phyloP scores from a whole-genome alignment of 1,140 invertebrate species.

The Drosophila baimaii region DNA sequence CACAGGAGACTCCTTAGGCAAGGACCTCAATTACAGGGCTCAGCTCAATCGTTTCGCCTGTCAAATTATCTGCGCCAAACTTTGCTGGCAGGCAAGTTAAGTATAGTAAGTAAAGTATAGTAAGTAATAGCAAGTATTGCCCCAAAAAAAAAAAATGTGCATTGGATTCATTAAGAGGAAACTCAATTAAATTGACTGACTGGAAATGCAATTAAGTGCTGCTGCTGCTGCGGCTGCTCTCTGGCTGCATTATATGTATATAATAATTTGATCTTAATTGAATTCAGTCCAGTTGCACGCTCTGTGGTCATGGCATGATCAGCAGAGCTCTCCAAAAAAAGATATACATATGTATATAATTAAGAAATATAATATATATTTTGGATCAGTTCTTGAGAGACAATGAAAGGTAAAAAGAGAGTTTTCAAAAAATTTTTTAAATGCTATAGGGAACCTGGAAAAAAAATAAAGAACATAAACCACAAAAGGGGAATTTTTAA shows the following conservation, averaged over 20 bases:
- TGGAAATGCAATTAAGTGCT: conserved; percentile 47
- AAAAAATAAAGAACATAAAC: conserved; percentile 4
- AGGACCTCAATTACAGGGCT: conserved; percentile 46
- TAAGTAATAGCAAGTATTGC: not conserved
- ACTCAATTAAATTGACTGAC: conserved; percentile 53
- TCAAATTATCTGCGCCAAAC: conserved; percentile 52
- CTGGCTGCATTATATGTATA: conserved; percentile 32
- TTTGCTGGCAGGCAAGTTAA: conserved; percentile 28
- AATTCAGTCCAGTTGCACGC: conserved; percentile 44
- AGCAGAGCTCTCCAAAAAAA: not conserved
- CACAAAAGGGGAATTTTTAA: not conserved
- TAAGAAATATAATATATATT: conserved; percentile 19
- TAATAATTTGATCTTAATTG: conserved; percentile 54
- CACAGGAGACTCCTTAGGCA: conserved; percentile 7
- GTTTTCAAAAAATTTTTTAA: not conserved
- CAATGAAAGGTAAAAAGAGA: not conserved
- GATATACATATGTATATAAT: not conserved
- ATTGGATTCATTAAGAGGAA: conserved; percentile 38
- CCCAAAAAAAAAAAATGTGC: conserved; percentile 18
- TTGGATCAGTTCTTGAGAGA: conserved; percentile 37
- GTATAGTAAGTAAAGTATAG: not conserved
- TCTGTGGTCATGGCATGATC: conserved; percentile 36
- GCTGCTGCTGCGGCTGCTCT: conserved; percentile 6
- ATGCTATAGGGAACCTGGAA: not conserved
- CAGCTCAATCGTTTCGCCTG: conserved; percentile 37